Conservation (phyloP, 2,888 invertebrate genomes). For the Julus scandinavius region DNA sequence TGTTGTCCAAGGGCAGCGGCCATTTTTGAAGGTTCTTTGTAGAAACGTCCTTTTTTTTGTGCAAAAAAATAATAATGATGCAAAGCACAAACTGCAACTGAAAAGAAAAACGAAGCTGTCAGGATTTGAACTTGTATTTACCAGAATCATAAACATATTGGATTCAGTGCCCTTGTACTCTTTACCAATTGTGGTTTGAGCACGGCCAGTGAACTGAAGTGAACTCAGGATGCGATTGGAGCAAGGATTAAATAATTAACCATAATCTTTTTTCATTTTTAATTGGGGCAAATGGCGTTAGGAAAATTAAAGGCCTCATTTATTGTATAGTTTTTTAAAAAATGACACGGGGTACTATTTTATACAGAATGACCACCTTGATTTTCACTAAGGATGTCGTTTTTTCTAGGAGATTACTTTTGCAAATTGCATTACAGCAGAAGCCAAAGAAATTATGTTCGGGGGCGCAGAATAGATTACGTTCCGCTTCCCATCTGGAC, state of each 20-base stretch:
- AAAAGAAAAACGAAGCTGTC: neutral
- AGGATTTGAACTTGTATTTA: neutral
- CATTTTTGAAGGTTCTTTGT: neutral
- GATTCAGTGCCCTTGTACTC: constrained; percentile 28
- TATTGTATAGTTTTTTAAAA: too few species aligned
- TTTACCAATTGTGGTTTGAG: neutral
- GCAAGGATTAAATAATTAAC: neutral
- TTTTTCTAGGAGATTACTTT: neutral
- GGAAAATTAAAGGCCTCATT: neutral
- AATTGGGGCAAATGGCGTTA: neutral
- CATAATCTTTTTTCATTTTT: neutral
- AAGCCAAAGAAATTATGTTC: neutral
- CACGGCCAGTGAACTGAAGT: neutral
- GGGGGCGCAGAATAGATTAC: neutral
- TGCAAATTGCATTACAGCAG: neutral
- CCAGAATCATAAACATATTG: neutral
- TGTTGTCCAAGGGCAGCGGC: constrained; percentile 5
- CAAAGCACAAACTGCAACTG: neutral
- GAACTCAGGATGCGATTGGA: constrained; percentile 9
- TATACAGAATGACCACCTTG: neutral
- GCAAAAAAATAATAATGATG: neutral
- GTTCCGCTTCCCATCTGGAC: neutral
- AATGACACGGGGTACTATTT: neutral
- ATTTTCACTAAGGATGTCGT: neutral
- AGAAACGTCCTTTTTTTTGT: neutral